phyloP scores from a whole-genome alignment of 2,797 vertebrate genomes.

The Bradypodion pumilum region DNA sequence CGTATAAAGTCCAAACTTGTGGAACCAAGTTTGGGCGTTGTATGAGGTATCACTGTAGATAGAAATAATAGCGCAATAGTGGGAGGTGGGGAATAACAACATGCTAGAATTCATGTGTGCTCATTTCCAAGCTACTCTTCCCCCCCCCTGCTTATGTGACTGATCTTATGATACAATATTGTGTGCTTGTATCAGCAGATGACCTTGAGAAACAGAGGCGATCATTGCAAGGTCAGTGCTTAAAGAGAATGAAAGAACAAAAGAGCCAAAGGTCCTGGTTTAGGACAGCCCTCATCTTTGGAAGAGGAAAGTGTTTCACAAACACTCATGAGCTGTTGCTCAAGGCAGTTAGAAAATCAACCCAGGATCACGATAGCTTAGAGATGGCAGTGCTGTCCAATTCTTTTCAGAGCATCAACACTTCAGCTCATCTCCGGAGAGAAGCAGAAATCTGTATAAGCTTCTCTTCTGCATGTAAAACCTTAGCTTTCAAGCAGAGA shows the following conservation, averaged over 20 bases:
- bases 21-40: no score
- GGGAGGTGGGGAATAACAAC: background rate
- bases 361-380: background rate
- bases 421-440: background rate
- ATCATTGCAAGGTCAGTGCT: background rate
- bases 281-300: background rate
- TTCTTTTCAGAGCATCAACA: background rate
- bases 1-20: no score
- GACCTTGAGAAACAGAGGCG: background rate
- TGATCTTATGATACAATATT: background rate
- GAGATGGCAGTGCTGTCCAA: background rate
- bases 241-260: background rate
- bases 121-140: background rate
- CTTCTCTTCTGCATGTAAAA: background rate
- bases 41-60: no score
- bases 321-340: background rate
- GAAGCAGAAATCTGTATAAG: background rate
- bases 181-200: background rate
- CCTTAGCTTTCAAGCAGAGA: background rate
- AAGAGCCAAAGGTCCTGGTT: background rate
- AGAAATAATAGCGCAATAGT: no score
- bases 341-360: background rate
- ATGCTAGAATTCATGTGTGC: background rate
- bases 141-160: background rate
- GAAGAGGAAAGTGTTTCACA: background rate